These are phyloP conservation scores for Diadophis punctatus DNA, from an alignment of 2,113 vertebrate species.

Conservation along the genomic window DNA sequence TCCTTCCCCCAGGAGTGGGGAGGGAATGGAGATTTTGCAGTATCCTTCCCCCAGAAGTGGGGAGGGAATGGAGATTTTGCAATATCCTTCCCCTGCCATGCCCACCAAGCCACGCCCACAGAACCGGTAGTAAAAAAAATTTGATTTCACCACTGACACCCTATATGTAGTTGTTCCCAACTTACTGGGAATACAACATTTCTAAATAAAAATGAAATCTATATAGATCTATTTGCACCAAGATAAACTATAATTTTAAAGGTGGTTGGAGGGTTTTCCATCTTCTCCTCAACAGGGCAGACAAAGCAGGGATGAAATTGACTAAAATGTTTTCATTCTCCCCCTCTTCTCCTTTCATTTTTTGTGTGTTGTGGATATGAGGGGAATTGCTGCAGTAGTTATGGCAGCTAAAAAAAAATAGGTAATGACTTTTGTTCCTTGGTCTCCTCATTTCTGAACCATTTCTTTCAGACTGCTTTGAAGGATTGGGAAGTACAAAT, in stretches of 20 bases:
- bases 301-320: neutral
- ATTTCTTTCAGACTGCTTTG: neutral
- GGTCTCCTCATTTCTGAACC: neutral
- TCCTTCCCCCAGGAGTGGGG: too few species aligned
- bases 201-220: neutral
- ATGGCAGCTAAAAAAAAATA: neutral
- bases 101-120: too few species aligned
- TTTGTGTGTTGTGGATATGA: neutral
- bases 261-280: neutral
- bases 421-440: neutral
- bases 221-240: neutral
- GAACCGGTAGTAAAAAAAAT: too few species aligned
- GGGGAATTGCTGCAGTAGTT: neutral
- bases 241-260: neutral
- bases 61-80: too few species aligned
- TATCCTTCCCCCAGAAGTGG: too few species aligned
- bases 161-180: neutral
- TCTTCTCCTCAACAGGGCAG: neutral
- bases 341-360: neutral
- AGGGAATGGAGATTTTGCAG: too few species aligned
- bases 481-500: neutral
- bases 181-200: neutral
- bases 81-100: too few species aligned
- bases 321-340: neutral
- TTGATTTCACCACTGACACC: too few species aligned